Conservation (phyloP, 2,113 vertebrate species). For the Piprites chloris region DNA sequence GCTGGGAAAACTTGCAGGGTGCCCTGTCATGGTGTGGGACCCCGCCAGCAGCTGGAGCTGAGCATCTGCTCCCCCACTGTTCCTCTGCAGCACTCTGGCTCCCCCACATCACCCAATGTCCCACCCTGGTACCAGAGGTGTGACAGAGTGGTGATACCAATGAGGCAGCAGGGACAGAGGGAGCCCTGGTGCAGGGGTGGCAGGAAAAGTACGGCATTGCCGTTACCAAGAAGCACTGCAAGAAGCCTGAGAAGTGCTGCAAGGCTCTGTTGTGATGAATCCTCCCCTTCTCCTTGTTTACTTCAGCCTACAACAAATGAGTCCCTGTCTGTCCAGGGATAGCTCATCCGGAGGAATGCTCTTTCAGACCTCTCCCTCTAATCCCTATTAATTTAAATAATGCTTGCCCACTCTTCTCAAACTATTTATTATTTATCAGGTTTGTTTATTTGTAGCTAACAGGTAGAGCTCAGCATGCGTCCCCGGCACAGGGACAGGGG, state of each 20-base stretch:
- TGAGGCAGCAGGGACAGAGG: neutral
- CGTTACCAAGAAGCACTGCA: neutral
- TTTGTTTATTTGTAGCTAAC: constrained; percentile 98
- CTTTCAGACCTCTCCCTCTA: constrained; percentile 80
- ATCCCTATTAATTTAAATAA: constrained; percentile 97
- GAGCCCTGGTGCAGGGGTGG: neutral
- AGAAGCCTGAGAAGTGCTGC: neutral
- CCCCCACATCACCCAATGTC: neutral
- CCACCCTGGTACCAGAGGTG: neutral
- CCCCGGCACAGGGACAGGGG: constrained; percentile 77
- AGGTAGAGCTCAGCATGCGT: constrained; percentile 84
- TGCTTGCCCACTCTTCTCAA: constrained; percentile 80
- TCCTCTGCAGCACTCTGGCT: rapidly evolving
- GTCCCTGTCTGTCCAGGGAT: constrained; percentile 60
- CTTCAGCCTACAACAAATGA: constrained; percentile 70
- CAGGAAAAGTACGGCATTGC: neutral
- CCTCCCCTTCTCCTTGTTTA: constrained; percentile 60
- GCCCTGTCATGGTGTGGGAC: rapidly evolving
- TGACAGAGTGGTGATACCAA: rapidly evolving
- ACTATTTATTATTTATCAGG: constrained; percentile 97
- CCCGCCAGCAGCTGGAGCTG: rapidly evolving
- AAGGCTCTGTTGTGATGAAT: constrained; percentile 40
- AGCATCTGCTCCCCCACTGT: neutral
- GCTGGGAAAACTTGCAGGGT: neutral
- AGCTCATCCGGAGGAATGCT: constrained; percentile 69